Conservation (phyloP, 2,797 vertebrate species). For the Sylvia borin region DNA sequence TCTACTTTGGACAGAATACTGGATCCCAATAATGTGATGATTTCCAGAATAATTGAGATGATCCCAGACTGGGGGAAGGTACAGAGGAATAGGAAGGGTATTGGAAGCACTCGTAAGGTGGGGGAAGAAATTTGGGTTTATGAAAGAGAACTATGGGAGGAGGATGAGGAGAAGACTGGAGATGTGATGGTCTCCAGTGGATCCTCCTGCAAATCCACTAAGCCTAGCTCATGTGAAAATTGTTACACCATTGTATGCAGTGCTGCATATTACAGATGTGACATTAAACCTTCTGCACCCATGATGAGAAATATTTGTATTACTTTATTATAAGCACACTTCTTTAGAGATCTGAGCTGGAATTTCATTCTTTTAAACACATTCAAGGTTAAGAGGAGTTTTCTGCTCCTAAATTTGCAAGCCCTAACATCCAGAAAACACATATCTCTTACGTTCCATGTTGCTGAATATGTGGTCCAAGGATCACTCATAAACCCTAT, state of each 20-base stretch:
- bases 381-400: not conserved
- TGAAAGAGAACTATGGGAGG: not conserved
- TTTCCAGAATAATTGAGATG: not conserved
- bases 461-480: not conserved
- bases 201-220: not conserved
- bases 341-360: not conserved
- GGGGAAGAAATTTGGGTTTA: not conserved
- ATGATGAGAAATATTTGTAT: not conserved
- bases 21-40: not conserved
- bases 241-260: not conserved
- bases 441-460: not conserved
- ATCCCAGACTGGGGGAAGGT: not conserved
- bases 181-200: not conserved
- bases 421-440: not conserved
- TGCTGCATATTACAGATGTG: not conserved
- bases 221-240: not conserved
- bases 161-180: not conserved
- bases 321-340: not conserved
- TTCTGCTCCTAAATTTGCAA: not conserved
- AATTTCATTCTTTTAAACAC: not conserved
- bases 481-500: not conserved
- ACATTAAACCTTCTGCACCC: not conserved
- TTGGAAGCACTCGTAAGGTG: not conserved
- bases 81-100: not conserved
- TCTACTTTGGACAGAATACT: not conserved